These are phyloP conservation scores for Pimpla rufipes DNA, from an alignment of 2,888 invertebrate species.

Conservation along the genomic window DNA sequence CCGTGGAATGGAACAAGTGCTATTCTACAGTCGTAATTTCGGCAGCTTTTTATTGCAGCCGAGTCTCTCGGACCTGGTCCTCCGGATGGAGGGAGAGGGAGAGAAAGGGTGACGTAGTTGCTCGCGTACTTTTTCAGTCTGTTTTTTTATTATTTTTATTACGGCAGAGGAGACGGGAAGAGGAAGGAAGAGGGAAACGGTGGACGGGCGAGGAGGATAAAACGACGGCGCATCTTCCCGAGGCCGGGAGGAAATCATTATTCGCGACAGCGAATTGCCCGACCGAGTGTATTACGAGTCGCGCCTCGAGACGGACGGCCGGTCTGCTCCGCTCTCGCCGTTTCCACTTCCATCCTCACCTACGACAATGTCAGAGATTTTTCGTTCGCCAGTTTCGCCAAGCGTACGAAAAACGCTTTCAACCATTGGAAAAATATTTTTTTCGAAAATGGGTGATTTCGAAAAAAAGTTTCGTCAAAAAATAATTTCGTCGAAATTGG, in stretches of 20 bases:
- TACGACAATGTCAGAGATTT: neutral
- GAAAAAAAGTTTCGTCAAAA: neutral
- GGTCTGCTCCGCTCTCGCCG: conserved; percentile 55
- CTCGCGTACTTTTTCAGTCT: neutral
- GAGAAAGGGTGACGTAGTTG: conserved; percentile 25
- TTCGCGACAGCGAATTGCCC: conserved; percentile 79
- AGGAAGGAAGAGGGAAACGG: conserved; percentile 38
- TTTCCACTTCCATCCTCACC: conserved; percentile 34
- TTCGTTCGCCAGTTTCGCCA: neutral
- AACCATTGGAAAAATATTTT: too few relatives aligned
- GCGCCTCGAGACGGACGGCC: conserved; percentile 79
- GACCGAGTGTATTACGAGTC: conserved; percentile 78
- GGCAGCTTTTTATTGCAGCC: conserved; percentile 62
- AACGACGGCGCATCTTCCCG: conserved; percentile 38
- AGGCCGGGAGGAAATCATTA: conserved; percentile 77
- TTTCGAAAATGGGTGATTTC: neutral
- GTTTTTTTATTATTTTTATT: conserved; percentile 7
- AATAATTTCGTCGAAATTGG: neutral
- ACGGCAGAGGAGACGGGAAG: conserved; percentile 18
- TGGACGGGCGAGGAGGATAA: conserved; percentile 1
- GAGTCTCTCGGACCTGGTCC: conserved; percentile 24
- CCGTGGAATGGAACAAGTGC: conserved; percentile 48
- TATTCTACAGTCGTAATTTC: conserved; percentile 61
- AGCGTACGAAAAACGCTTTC: too few relatives aligned
- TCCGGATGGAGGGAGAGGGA: conserved; percentile 1